These are phyloP conservation scores for Heliconius congener DNA, from an alignment of 1,140 invertebrate species.

Conservation along the genomic window DNA sequence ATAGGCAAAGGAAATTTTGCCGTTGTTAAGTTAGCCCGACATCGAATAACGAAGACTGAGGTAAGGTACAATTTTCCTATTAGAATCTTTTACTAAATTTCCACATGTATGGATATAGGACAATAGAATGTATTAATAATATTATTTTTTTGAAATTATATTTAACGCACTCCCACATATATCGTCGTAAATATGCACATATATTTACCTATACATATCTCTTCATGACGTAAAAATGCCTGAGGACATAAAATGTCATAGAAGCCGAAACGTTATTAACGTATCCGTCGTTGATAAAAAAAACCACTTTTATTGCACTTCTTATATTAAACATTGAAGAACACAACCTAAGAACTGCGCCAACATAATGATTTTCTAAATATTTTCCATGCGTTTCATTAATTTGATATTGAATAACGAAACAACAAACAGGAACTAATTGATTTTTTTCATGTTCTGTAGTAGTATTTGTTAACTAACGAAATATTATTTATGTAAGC, in stretches of 20 bases:
- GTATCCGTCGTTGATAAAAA: neutral
- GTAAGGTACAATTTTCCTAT: constrained; percentile 78
- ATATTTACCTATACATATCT: constrained; percentile 5
- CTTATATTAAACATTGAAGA: neutral
- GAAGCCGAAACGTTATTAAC: neutral
- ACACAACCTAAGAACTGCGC: neutral
- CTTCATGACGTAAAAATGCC: neutral
- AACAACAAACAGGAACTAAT: constrained; percentile 37
- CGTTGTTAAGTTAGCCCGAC: constrained; percentile 98
- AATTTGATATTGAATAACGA: neutral
- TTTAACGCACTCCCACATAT: neutral
- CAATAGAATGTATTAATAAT: neutral
- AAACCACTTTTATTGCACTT: neutral
- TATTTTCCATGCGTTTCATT: neutral
- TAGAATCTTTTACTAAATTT: neutral
- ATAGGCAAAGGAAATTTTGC: constrained; percentile 99
- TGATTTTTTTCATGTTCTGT: constrained; percentile 14
- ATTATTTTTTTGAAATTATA: neutral
- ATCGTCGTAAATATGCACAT: neutral
- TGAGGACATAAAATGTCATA: neutral
- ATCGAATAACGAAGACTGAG: constrained; percentile 99
- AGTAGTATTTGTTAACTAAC: constrained; percentile 30
- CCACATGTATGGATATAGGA: neutral
- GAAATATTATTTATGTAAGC: constrained; percentile 36
- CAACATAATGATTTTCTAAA: neutral